Percentiles rank a stretch among this genome's conserved stretches.
Evolutionary conservation across 2,113 vertebrate species (phyloP).

Genomic region (Asarcornis scutulata): DNA sequence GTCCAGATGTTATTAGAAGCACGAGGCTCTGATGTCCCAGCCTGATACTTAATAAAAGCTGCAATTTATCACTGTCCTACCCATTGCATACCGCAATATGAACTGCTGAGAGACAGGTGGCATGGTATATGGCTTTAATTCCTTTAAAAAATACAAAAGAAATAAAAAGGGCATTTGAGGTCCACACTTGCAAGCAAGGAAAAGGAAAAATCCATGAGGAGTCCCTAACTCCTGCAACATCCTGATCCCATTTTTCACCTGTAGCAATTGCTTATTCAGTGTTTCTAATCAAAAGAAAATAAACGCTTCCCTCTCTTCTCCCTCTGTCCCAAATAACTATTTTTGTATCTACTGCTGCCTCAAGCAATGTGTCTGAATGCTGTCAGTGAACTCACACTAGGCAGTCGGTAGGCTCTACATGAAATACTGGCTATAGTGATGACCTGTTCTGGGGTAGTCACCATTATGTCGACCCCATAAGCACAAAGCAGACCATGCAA

Average conservation of each 20-base stretch:
- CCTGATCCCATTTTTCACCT: background rate
- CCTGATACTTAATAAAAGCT: background rate
- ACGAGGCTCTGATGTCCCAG: background rate
- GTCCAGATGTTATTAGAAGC: background rate
- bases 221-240: background rate
- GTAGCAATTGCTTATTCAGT: background rate
- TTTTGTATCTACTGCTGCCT: background rate
- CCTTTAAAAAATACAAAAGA: background rate
- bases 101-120: background rate
- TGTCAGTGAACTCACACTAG: background rate
- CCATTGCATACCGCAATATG: background rate
- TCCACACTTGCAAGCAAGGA: background rate
- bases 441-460: background rate
- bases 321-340: background rate
- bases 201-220: background rate
- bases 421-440: background rate
- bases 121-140: background rate
- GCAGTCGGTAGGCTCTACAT: background rate
- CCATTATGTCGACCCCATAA: background rate
- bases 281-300: background rate
- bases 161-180: background rate
- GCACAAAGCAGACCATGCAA: background rate
- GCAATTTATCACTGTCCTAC: background rate
- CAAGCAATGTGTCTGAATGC: background rate
- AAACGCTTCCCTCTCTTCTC: background rate